phyloP scores from a whole-genome alignment of 2,113 vertebrate genomes.

The Plectropomus leopardus region DNA sequence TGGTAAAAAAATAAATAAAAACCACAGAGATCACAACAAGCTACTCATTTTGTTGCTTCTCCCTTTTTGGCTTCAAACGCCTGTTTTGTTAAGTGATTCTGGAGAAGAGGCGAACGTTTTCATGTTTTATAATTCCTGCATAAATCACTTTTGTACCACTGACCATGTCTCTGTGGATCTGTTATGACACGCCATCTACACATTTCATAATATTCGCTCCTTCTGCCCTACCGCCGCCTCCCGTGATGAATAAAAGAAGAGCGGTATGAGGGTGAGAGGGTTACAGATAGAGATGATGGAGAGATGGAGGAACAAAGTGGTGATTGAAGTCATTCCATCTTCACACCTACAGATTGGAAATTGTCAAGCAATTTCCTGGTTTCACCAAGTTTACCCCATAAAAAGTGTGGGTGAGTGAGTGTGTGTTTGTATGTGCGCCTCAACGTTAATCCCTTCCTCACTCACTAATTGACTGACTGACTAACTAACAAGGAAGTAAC shows the following conservation, averaged over 20 bases:
- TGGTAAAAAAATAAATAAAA: not conserved
- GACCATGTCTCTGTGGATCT: conserved; percentile 45
- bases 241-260: conserved; percentile 36
- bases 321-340: conserved; percentile 60
- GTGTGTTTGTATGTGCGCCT: conserved; percentile 13
- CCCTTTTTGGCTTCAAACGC: conserved; percentile 25
- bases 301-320: conserved; percentile 51
- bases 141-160: conserved; percentile 43
- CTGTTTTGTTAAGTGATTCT: conserved; percentile 32
- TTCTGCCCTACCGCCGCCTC: conserved; percentile 35
- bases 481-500: conserved; percentile 56
- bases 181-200: conserved; percentile 55
- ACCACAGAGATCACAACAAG: conserved; percentile 34
- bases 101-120: not conserved
- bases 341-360: conserved; percentile 74
- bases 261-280: conserved; percentile 17
- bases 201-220: conserved; percentile 46
- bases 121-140: conserved; percentile 11
- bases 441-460: conserved; percentile 40
- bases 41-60: conserved; percentile 23
- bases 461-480: conserved; percentile 53
- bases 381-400: conserved; percentile 48
- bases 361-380: conserved; percentile 58
- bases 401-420: not conserved
- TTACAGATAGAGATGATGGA: conserved; percentile 27